Evolutionary conservation across 2,113 vertebrate genomes (phyloP), one percentile per base, ranked within the genome.

Genomic region (Hepsetus odoe): DNA sequence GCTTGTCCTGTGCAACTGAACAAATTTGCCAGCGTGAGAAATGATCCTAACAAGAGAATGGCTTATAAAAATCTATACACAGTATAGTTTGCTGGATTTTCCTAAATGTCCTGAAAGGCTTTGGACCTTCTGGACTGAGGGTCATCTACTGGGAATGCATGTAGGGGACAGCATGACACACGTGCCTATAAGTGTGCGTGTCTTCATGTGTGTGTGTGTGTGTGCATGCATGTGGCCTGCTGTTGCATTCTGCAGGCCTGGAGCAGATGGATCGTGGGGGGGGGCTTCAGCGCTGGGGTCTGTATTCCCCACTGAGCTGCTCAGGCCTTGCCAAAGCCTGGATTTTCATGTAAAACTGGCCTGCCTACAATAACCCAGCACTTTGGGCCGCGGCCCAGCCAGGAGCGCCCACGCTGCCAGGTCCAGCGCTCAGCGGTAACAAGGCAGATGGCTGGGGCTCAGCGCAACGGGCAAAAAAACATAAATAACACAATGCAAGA

Each of bases 291-390:
- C 51, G 38, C 62, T 51, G 44, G 67, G 51, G 49, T 80, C 56
- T 51, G 68, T 67, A 65, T 38, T 61, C 61, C 64, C 70, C 35
- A 12, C 76, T 42, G 75, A 77, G 82, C 64, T 14, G 6, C 69
- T 53, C 55, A 32, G 81, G 72, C 69, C 80, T 53, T 76, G 83
- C 85, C 85, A 80, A 81, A 79, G 71, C 80, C 77, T 64, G 78
- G 83, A 86, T 86, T 86, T 82, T 73, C 61, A 81, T 83, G 82
- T 85, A 84, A 86, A 79, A 83, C 70, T 80, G 78, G 80, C 62
- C 84, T 71, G 79, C 76, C 72, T 72, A 79, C 79, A 76, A 77
- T 70, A 81, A 81, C 78, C 66, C 80, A 67, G 62, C 4, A n/a
- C 20, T 66, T 77, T 79, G 85, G 85, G 59, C 80, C 30, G 6